These are phyloP conservation scores for Ariopsis seemanni DNA, from an alignment of 2,113 vertebrate genomes.

Conservation along the genomic window DNA sequence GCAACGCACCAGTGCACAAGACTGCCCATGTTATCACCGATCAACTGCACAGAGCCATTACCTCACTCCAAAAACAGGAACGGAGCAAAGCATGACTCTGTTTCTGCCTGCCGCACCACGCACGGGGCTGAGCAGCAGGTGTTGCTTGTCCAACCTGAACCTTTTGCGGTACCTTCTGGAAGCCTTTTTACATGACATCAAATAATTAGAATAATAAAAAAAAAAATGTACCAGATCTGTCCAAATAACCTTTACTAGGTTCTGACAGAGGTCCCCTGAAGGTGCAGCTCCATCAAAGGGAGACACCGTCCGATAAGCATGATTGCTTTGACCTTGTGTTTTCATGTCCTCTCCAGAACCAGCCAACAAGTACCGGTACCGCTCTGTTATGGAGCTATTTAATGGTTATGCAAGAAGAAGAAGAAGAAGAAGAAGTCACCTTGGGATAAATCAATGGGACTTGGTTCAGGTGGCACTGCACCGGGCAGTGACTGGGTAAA, in stretches of 20 bases:
- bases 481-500: constrained; percentile 26
- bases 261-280: neutral
- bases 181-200: neutral
- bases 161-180: constrained; percentile 55
- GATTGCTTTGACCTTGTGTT: constrained; percentile 76
- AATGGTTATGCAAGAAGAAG: constrained; percentile 3
- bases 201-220: neutral
- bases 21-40: constrained; percentile 18
- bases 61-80: constrained; percentile 60
- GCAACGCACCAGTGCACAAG: neutral
- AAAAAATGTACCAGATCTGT: neutral
- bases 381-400: constrained; percentile 10
- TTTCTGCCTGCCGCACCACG: neutral
- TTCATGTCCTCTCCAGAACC: constrained; percentile 58
- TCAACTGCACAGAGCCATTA: constrained; percentile 58
- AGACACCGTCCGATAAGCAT: constrained; percentile 45
- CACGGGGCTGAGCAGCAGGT: constrained; percentile 71
- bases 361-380: constrained; percentile 39
- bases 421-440: constrained; percentile 53
- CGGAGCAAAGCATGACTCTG: constrained; percentile 58
- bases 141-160: constrained; percentile 68
- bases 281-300: neutral
- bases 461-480: constrained; percentile 3
- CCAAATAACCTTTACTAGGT: neutral
- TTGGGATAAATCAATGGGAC: neutral